These are phyloP conservation scores for Dasyurus viverrinus DNA, from an alignment of 2,113 vertebrate species.

Conservation along the genomic window DNA sequence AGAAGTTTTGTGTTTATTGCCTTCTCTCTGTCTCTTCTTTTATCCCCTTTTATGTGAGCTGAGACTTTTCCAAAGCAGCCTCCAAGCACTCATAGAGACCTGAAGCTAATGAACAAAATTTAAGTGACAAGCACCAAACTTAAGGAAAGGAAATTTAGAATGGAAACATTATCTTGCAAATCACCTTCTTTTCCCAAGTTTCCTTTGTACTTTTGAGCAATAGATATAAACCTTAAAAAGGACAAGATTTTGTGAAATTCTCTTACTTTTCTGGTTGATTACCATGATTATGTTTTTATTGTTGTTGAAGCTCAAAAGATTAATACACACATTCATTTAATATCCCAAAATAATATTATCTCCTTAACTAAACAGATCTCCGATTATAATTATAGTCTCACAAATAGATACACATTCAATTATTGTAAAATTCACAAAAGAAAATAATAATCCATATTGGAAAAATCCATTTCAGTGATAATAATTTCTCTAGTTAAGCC, in stretches of 20 bases:
- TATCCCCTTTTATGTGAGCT: not conserved
- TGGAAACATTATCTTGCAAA: not conserved
- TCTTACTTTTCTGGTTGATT: not conserved
- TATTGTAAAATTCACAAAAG: slow-evolving; percentile 57
- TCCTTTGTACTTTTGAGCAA: not conserved
- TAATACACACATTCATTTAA: not conserved
- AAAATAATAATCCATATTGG: slow-evolving; percentile 68
- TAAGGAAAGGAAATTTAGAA: not conserved
- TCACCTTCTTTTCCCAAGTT: not conserved
- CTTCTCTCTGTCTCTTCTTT: not conserved
- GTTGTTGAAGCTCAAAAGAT: not conserved
- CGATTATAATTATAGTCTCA: slow-evolving; percentile 64
- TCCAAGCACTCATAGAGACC: not conserved
- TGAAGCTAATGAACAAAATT: not conserved
- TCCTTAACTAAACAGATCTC: slow-evolving; percentile 69
- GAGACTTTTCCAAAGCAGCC: not conserved
- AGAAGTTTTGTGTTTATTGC: not conserved
- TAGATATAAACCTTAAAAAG: not conserved
- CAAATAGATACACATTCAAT: slow-evolving; percentile 73
- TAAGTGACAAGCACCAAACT: not conserved
- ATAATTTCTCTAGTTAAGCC: slow-evolving; percentile 61
- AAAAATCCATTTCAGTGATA: slow-evolving; percentile 61
- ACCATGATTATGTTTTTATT: not conserved
- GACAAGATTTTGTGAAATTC: not conserved
- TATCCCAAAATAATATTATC: slow-evolving; percentile 25